phyloP scores from a whole-genome alignment of 2,113 vertebrate species.

The Leptodactylus fuscus region DNA sequence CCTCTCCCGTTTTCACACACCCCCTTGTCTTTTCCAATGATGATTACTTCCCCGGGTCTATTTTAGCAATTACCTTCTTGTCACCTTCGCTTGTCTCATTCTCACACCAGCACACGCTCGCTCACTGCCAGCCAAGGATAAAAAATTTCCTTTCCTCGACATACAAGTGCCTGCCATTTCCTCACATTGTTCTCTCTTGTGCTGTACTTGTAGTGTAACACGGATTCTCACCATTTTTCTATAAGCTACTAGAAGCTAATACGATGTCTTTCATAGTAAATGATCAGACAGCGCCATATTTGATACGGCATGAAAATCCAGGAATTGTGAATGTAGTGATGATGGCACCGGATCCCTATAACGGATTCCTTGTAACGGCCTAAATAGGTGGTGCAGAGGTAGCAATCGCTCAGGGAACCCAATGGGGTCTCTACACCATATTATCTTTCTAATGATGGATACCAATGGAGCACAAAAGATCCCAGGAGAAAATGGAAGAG shows the following conservation, averaged over 20 bases:
- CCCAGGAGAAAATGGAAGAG: too few relatives aligned
- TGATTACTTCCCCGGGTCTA: constrained; percentile 1
- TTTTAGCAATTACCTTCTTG: not conserved
- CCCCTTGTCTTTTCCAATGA: not conserved
- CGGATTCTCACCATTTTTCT: not conserved
- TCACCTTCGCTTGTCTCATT: constrained; percentile 6
- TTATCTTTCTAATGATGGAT: too few relatives aligned
- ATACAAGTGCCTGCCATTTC: not conserved
- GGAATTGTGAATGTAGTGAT: not conserved
- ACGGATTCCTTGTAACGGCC: too few relatives aligned
- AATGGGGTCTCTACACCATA: too few relatives aligned
- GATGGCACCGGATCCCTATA: not conserved
- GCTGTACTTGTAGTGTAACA: not conserved
- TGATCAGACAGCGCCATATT: not conserved
- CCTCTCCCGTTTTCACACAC: constrained; percentile 19
- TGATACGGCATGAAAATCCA: not conserved
- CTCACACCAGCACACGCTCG: not conserved
- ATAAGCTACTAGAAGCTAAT: not conserved
- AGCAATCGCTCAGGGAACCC: too few relatives aligned
- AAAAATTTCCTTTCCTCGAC: not conserved
- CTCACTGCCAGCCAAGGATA: not conserved
- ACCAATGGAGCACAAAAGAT: too few relatives aligned
- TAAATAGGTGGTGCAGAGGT: too few relatives aligned
- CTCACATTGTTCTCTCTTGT: constrained; percentile 14
- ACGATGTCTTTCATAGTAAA: not conserved